Percentiles rank a stretch among this genome's conserved stretches.
These are phyloP conservation scores for Hyaena hyaena DNA, from an alignment of 2,113 vertebrate species.

Conservation along the genomic window DNA sequence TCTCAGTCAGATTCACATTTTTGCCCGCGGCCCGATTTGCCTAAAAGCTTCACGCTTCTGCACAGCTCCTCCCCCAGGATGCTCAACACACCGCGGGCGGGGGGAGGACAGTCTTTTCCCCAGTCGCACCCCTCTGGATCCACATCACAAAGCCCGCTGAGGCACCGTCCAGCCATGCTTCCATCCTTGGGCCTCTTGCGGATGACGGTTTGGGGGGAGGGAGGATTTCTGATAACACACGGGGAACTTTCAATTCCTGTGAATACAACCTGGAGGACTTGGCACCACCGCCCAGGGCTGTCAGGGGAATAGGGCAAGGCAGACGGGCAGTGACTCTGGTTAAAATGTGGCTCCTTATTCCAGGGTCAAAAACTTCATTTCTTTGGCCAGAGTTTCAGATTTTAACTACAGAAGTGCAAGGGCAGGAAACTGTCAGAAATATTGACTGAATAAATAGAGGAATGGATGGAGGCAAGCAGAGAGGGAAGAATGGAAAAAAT, in stretches of 20 bases:
- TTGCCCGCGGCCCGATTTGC: constrained; percentile 57
- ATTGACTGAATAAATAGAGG: background rate
- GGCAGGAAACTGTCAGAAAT: background rate
- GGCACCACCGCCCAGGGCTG: background rate
- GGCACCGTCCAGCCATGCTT: background rate
- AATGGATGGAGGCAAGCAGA: background rate
- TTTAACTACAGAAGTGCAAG: constrained; percentile 21
- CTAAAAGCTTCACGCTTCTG: constrained; percentile 59
- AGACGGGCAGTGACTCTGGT: background rate
- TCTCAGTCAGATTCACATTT: constrained; percentile 37
- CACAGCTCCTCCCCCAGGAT: background rate
- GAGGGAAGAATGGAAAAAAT: background rate
- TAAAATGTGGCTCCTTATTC: background rate
- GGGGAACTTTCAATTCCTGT: constrained; percentile 25
- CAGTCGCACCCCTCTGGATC: background rate
- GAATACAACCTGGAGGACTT: background rate
- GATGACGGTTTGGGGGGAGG: background rate
- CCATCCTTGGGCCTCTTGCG: background rate
- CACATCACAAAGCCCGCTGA: background rate
- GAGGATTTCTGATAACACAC: background rate
- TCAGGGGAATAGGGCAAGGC: background rate
- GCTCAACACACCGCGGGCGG: background rate
- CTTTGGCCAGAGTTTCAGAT: background rate
- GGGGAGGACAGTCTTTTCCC: background rate
- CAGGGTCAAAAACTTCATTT: background rate